Conservation (phyloP, 2,888 invertebrate species). For the Drosophila recens region DNA sequence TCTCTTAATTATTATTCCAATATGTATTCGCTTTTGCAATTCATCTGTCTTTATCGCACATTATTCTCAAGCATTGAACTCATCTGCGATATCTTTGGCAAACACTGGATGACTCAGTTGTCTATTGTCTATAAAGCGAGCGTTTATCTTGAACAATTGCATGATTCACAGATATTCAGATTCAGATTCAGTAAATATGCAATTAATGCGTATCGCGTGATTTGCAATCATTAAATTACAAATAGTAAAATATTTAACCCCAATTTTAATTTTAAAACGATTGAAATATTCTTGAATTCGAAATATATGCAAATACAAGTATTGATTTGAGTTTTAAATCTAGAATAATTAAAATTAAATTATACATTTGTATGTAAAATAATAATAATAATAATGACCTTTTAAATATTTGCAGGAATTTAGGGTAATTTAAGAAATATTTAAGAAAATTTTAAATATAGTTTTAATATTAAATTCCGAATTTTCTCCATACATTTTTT, state of each 20-base stretch:
- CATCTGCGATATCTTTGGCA: neutral
- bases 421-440: no score
- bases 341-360: no score
- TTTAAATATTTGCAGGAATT: no score
- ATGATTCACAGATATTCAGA: slow-evolving; percentile 42
- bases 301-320: neutral
- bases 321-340: no score
- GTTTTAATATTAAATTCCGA: no score
- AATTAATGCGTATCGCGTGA: slow-evolving; percentile 16
- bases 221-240: slow-evolving; percentile 2
- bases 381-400: no score
- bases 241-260: neutral
- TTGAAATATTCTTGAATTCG: neutral
- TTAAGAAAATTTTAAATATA: no score
- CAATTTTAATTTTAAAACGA: neutral
- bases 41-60: neutral
- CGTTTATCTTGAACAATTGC: slow-evolving; percentile 27
- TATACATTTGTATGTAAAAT: no score
- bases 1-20: neutral
- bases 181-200: neutral
- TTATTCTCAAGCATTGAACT: neutral
- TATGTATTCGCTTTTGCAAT: neutral
- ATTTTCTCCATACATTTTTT: no score
- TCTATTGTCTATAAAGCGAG: neutral
- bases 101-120: slow-evolving; percentile 30